Evolutionary conservation across 2,113 vertebrate genomes (phyloP).

Genomic region (Edolisoma coerulescens): DNA sequence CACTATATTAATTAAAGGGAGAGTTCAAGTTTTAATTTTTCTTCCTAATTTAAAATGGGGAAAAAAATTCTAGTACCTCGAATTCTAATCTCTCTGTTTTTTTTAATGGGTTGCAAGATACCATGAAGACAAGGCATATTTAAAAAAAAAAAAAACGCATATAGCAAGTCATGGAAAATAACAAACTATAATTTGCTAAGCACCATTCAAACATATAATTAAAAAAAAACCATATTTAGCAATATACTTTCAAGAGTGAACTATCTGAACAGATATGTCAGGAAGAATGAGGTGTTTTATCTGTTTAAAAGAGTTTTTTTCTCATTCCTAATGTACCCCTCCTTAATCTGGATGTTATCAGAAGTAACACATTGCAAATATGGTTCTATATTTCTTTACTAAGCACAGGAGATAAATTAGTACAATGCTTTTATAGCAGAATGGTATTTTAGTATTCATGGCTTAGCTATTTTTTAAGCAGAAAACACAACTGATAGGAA

Average conservation of each 20-base stretch:
- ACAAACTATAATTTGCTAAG: neutral
- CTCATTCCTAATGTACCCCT: neutral
- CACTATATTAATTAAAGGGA: neutral
- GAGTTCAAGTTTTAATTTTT: neutral
- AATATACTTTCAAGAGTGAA: neutral
- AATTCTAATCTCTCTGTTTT: neutral
- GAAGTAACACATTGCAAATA: neutral
- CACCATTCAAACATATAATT: neutral
- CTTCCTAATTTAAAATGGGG: neutral
- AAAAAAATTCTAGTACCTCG: neutral
- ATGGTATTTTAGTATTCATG: neutral
- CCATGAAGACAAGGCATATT: neutral
- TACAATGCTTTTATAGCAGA: neutral
- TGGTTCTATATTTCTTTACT: neutral
- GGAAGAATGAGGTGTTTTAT: neutral
- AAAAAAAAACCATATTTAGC: neutral
- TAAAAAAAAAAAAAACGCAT: neutral
- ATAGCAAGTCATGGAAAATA: neutral
- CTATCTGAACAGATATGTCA: neutral
- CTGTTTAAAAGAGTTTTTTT: neutral
- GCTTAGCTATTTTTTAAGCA: neutral
- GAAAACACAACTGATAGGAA: neutral
- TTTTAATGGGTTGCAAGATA: neutral
- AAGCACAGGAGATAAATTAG: neutral
- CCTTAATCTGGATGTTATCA: neutral